Evolutionary conservation across 1,140 invertebrate genomes (phyloP).

Genomic region (Sipha flava): DNA sequence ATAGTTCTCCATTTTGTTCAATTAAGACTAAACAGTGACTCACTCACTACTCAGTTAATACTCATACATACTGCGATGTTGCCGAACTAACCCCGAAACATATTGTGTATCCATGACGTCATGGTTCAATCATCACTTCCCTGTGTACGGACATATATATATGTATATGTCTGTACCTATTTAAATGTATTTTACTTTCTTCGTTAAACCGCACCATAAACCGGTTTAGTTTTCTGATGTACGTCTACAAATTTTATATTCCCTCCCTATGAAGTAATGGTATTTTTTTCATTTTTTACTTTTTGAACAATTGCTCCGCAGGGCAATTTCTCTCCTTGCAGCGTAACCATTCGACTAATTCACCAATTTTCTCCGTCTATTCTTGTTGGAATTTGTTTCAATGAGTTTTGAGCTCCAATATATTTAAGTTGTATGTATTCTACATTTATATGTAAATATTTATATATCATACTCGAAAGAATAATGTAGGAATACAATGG

Average conservation of each 20-base stretch:
- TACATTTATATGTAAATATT: too few species aligned
- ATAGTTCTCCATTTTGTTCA: too few species aligned
- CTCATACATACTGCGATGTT: background rate
- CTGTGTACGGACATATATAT: background rate
- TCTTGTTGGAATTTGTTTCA: background rate
- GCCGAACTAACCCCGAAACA: slow-evolving; percentile 2
- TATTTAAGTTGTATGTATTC: too few species aligned
- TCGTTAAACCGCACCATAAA: background rate
- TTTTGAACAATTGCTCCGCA: background rate
- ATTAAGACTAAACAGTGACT: too few species aligned
- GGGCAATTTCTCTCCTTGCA: background rate
- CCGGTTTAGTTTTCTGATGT: background rate
- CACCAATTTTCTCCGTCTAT: background rate
- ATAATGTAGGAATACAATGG: too few species aligned
- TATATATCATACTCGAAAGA: too few species aligned
- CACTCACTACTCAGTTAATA: too few species aligned
- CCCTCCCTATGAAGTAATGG: background rate
- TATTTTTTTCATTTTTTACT: background rate
- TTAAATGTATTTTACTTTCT: background rate
- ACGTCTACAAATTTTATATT: background rate
- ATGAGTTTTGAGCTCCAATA: too few species aligned
- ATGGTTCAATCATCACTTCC: slow-evolving; percentile 16
- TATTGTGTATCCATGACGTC: slow-evolving; percentile 15
- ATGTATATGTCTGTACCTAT: background rate
- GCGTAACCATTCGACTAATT: background rate